Percentiles rank a stretch among this genome's conserved stretches.
phyloP scores from a whole-genome alignment of 1,140 invertebrate species.

The Limonius californicus region DNA sequence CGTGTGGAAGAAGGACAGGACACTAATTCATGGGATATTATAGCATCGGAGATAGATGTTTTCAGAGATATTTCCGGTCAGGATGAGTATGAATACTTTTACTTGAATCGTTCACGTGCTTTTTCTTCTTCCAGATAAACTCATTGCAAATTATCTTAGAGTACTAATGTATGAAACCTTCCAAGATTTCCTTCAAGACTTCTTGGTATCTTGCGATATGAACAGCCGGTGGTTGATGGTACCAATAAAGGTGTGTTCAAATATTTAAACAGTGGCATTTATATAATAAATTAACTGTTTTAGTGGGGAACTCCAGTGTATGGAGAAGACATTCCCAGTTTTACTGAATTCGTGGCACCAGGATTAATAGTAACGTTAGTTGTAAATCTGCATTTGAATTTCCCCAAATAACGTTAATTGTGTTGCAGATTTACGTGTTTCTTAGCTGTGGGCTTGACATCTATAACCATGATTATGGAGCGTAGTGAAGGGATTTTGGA shows the following conservation, averaged over 20 bases:
- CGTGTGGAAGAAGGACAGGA: not conserved
- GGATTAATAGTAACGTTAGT: conserved; percentile 86
- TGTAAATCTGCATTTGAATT: not conserved
- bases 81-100: not conserved
- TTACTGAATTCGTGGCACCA: conserved; percentile 93
- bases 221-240: conserved; percentile 78
- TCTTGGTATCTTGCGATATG: conserved; percentile 66
- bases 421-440: conserved; percentile 95
- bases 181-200: conserved; percentile 64
- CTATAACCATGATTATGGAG: conserved; percentile 87
- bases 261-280: conserved; percentile 1
- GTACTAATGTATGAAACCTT: conserved; percentile 77
- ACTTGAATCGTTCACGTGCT: not conserved
- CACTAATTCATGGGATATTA: not conserved
- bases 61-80: not conserved
- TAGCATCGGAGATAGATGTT: not conserved
- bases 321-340: conserved; percentile 79
- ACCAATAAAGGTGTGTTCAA: conserved; percentile 77
- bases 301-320: conserved; percentile 65
- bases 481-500: conserved; percentile 86
- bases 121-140: conserved; percentile 49
- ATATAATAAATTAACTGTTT: not conserved
- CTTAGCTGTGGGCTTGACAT: conserved; percentile 85
- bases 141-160: conserved; percentile 80
- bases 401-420: conserved; percentile 30